These are phyloP conservation scores for Mastigias papua DNA, from an alignment of 30 jellyfish, hydroid and myxozoan genomes.

Conservation along the genomic window DNA sequence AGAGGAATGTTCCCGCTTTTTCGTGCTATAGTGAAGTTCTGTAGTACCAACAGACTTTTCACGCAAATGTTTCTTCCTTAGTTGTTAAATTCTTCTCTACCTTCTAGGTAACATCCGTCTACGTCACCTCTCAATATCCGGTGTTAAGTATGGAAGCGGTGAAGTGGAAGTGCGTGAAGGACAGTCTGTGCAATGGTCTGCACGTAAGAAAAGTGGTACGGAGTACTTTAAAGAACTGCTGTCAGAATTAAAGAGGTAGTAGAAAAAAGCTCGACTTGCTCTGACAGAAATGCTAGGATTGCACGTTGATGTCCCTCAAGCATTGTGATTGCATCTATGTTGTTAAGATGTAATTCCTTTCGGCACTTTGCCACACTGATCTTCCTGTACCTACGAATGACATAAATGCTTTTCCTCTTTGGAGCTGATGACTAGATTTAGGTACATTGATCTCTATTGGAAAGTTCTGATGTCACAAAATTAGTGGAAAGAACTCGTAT, in stretches of 20 bases:
- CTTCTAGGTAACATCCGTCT: conserved; percentile 67
- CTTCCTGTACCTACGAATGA: no score
- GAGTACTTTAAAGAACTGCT: conserved; percentile 38
- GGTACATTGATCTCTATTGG: no score
- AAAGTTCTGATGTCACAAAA: no score
- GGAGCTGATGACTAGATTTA: no score
- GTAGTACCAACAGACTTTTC: background rate
- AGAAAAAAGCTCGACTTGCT: background rate
- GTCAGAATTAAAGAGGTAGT: conserved; percentile 55
- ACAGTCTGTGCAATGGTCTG: conserved; percentile 86
- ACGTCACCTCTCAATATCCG: conserved; percentile 82
- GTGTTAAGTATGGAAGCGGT: conserved; percentile 71
- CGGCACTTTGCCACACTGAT: no score
- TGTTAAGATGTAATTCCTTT: no score
- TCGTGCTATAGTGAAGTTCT: background rate
- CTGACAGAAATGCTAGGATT: no score
- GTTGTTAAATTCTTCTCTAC: background rate
- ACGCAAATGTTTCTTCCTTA: background rate
- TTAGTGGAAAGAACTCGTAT: no score
- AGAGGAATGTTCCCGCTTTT: background rate
- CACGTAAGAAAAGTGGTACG: conserved; percentile 34
- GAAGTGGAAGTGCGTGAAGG: conserved; percentile 69
- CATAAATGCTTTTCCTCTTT: no score
- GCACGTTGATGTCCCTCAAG: no score
- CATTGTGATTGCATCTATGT: no score